Base-by-base conservation (phyloP, 2,797 vertebrate genomes). In the Saxicola maurus region DNA sequence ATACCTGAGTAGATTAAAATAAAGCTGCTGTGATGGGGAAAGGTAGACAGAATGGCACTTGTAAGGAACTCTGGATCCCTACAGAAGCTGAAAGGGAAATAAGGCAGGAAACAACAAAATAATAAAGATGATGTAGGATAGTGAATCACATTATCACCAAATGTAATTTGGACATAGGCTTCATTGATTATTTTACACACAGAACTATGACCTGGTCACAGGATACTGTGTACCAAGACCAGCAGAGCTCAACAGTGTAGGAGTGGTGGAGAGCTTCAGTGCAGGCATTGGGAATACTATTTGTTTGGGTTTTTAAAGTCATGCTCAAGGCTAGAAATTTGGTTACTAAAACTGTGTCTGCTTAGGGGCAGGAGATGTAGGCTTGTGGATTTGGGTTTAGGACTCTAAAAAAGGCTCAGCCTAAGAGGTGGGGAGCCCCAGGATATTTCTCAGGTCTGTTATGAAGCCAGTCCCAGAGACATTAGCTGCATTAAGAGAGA, bases 21-120 rank as follows among this genome's bases (percentile, higher is more conserved):
- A 59, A 51, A 9, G 21, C 5, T 46, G 37, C 55, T 86, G 56
- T 30, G 48, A 60, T 10, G 1, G 1, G 27, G 24, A 40, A 79
- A 73, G 56, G 37, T 17, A 62, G 43, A 23, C 59, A 79, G 60
- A 82, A 86, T 30, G 49, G 30, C 7, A 18, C 56, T 48, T 52
- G 23, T 21, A 66, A 66, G 67, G 75, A 86, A 69, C 33, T 33
- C 59, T 62, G 40, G 20, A 78, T 60, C 56, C 42, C 67, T 73
- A 18, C 0, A 0, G 52, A 57, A 79, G 11, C 19, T 78, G 45
- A 49, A 21, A 66, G n/a, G 35, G 10, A 72, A 84, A 84, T 13
- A 66, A 42, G 17, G 37, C 35, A 88, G 86, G 81, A 86, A 88
- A 71, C 9, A 89, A n/a, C 57, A 87, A 46, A 87, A 57, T 7